Evolutionary conservation across 1,140 invertebrate species (phyloP), one percentile per base, ranked within the genome.

Genomic region (Papilio helenus): DNA sequence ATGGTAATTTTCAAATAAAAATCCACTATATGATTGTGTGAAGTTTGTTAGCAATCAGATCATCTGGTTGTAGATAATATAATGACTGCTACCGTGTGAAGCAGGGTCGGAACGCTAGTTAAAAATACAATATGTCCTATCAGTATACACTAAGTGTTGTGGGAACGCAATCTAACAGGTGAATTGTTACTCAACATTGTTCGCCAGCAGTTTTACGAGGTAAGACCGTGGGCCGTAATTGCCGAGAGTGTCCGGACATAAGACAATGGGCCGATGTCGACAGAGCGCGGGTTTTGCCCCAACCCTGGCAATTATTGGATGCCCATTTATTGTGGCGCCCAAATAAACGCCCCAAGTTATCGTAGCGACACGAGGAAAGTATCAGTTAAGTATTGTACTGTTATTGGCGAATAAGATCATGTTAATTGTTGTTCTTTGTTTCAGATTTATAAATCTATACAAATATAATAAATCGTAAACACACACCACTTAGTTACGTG

Each of bases 191-290:
- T 12, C 61, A 34, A 68, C 26, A 68, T 68, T 68, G 61, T 68
- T 68, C 16, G n/a, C 61, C 61, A 12, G 61, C 61, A 68, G 61
- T 68, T 68, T 29, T 68, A 68, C 26, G 61, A 68, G 61, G 61
- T 29, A 16, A 29, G 26, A 16, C 23, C 61, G 26, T 68, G 26
- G 61, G 61, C 26, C 5, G 61, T 68, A 68, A 68, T 68, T 68
- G 61, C 61, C 12, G 14, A 68, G 20, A 23, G 23, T 61, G 51
- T 55, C 51, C 58, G 20, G 58, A 61, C 26, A 68, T 29, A 29
- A 68, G 14, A 68, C 61, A 68, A 68, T 29, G 26, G 58, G 12
- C 26, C 61, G 26, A 68, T 16, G 61, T 34, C 61, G 61, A 26
- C 58, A 23, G 20, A 26, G 58, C 23, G 9, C 3, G 61, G 23